Evolutionary conservation across 2,113 vertebrate genomes (phyloP).

Genomic region (Tenebrosternarchus preto): DNA sequence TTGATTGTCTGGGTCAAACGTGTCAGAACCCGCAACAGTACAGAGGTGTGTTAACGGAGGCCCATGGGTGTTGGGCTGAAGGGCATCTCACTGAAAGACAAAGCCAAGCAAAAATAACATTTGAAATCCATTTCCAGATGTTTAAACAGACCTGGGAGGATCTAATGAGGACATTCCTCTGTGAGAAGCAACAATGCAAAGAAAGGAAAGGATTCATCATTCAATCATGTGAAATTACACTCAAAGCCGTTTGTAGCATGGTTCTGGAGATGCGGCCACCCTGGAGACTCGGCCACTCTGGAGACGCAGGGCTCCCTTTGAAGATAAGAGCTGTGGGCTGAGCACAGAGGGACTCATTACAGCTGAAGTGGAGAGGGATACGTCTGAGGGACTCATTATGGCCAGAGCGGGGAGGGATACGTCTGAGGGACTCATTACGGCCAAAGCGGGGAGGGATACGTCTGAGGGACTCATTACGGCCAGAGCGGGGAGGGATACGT

Average conservation of each 20-base stretch:
- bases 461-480: no score
- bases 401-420: no score
- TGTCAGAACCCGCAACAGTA: background rate
- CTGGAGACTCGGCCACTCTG: background rate
- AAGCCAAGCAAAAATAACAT: background rate
- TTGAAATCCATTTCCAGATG: background rate
- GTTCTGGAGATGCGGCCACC: background rate
- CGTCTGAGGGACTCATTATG: no score
- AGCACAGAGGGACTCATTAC: slow-evolving; percentile 52
- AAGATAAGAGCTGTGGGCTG: slow-evolving; percentile 1
- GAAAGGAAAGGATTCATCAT: background rate
- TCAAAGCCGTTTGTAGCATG: background rate
- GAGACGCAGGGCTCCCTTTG: background rate
- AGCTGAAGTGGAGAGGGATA: slow-evolving; percentile 1
- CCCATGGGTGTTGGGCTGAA: background rate
- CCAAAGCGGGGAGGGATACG: no score
- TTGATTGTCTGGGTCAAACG: slow-evolving; percentile 1
- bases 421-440: no score
- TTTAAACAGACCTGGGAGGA: background rate
- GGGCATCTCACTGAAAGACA: slow-evolving; percentile 2
- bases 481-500: no score
- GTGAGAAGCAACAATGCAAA: no score
- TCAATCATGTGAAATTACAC: background rate
- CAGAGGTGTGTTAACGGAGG: background rate
- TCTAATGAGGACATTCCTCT: background rate